A percentile compares a stretch with the other conserved stretches of the same genome.
phyloP scores from a whole-genome alignment of 1,140 invertebrate species.

The Agraylea sexmaculata region DNA sequence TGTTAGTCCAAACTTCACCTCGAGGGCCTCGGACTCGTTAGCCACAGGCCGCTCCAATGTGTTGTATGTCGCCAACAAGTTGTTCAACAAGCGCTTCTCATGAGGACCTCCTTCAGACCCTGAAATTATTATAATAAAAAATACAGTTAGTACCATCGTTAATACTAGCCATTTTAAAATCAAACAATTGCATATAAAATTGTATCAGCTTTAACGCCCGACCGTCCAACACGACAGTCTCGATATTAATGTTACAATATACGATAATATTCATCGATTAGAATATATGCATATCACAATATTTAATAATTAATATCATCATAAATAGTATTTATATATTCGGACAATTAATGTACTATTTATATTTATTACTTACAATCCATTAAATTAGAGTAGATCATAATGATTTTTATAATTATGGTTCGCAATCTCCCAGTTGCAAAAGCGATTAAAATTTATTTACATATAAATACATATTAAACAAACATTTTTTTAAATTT shows the following conservation, averaged over 20 bases:
- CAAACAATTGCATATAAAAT: background rate
- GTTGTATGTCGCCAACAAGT: constrained; percentile 87
- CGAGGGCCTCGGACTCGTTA: constrained; percentile 86
- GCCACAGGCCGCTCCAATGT: constrained; percentile 88
- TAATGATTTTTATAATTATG: too few relatives aligned
- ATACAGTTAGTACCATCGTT: background rate
- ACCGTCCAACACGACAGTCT: background rate
- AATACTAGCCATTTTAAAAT: constrained; percentile 1
- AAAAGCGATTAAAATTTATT: too few relatives aligned
- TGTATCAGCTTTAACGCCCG: background rate
- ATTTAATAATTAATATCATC: constrained; percentile 11
- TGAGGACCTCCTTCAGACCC: constrained; percentile 63
- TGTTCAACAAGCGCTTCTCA: constrained; percentile 79
- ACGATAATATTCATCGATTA: background rate
- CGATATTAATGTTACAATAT: background rate
- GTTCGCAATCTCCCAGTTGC: too few relatives aligned
- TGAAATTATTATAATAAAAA: constrained; percentile 20
- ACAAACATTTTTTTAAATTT: too few relatives aligned
- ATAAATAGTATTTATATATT: too few relatives aligned
- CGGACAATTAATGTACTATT: too few relatives aligned
- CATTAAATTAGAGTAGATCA: too few relatives aligned
- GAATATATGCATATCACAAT: constrained; percentile 6
- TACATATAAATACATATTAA: too few relatives aligned
- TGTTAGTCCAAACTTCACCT: constrained; percentile 90
- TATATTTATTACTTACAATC: too few relatives aligned